Evolutionary conservation across 2,797 vertebrate species (phyloP).

Genomic region (Cephalopachus bancanus): DNA sequence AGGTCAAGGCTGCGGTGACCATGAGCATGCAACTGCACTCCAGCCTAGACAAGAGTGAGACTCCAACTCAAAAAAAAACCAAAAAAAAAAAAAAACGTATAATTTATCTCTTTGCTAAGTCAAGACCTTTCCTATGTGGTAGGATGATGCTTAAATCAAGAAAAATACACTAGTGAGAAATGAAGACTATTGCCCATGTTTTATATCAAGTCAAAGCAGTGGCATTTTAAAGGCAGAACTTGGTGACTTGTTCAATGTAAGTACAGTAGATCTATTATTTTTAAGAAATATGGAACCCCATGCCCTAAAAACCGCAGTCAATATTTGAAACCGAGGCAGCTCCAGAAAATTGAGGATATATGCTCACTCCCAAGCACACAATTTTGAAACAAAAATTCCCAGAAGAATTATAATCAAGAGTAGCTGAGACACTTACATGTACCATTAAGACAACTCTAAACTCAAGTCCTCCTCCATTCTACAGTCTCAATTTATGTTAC

Average conservation of each 20-base stretch:
- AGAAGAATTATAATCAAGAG: not conserved
- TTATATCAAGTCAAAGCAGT: not conserved
- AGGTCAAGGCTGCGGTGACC: too few relatives aligned
- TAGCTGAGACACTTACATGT: not conserved
- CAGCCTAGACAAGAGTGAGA: too few relatives aligned
- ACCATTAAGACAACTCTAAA: not conserved
- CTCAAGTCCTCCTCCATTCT: too few relatives aligned
- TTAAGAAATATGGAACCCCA: not conserved
- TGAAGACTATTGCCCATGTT: not conserved
- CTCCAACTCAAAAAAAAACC: too few relatives aligned
- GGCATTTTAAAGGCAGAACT: not conserved
- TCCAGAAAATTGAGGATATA: not conserved
- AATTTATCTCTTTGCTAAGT: not conserved
- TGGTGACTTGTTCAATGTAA: not conserved
- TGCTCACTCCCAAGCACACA: not conserved
- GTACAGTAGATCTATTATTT: not conserved
- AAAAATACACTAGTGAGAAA: not conserved
- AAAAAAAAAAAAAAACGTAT: too few relatives aligned
- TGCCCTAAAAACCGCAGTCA: not conserved
- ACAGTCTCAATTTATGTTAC: not conserved
- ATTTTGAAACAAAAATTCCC: not conserved
- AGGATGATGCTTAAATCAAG: not conserved
- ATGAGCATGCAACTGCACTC: too few relatives aligned
- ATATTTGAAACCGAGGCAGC: not conserved
- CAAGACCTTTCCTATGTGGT: not conserved